Base-by-base conservation (phyloP, 1,140 invertebrate genomes). In the Zophobas atratus region DNA sequence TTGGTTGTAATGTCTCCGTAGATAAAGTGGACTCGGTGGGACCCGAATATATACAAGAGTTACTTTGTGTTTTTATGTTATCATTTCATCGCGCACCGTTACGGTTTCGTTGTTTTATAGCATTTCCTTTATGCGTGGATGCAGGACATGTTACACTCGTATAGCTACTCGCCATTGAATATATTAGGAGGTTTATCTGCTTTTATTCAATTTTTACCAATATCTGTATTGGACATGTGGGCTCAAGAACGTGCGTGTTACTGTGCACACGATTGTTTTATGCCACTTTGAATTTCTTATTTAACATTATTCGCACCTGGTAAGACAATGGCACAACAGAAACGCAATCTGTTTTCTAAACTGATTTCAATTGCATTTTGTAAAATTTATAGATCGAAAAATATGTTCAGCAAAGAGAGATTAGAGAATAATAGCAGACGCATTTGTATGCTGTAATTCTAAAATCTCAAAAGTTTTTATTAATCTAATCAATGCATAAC, bases 31-130 rank as follows among this genome's bases (percentile, higher is more conserved):
- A 75, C 73, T 43, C 73, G 1, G 6, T 33, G 46, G 49, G 35
- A 60, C 49, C 36, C 63, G 36, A 70, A 72, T 53, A 72, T 20
- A 20, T 63, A 75, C 73, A 63, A 38, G 63, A 77, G 70, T 60
- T 49, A 77, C 67, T 77, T 77, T 77, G 48, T 77, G 76, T 72
- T 77, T 77, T 77, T 77, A 77, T 77, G 70, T 72, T 73, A 71
- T 77, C 76, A 77, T 77, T 77, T 77, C 43, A 73, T 72, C 67
- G 70, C 48, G 48, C 43, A 34, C 41, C 67, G 76, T 73, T 57
- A 55, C 67, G 57, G 49, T 77, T 77, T 57, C 53, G 33, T 77
- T 77, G 67, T 77, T 77, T 77, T 77, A 77, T 70, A 56, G 49
- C 51, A 46, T 8, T 57, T 49, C 32, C 73, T 72, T 77, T 72